Percentiles rank a stretch among this genome's conserved stretches.
Conservation (phyloP, 2,797 vertebrate genomes). For the Myotis findleyi region DNA sequence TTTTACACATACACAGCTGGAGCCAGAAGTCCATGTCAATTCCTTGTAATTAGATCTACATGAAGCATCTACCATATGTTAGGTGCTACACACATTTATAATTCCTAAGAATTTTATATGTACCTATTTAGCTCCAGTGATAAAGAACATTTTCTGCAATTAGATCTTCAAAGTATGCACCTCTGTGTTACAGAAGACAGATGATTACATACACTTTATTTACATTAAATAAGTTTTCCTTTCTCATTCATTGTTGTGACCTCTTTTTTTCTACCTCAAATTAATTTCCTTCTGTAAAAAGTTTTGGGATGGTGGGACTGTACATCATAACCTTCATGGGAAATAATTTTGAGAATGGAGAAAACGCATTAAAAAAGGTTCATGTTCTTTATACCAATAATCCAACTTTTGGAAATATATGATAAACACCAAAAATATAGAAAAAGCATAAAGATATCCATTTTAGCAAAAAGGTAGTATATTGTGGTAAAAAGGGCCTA, state of each 20-base stretch:
- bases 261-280: background rate
- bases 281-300: slow-evolving; percentile 27
- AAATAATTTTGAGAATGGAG: background rate
- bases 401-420: slow-evolving; percentile 25
- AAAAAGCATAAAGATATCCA: background rate
- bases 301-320: background rate
- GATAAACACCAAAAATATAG: background rate
- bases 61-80: background rate
- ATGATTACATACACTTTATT: background rate
- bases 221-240: background rate
- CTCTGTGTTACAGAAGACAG: background rate
- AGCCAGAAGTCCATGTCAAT: background rate
- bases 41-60: slow-evolving; percentile 5
- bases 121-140: background rate
- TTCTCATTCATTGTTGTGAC: background rate
- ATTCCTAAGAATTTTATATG: slow-evolving; percentile 3
- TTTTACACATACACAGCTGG: background rate
- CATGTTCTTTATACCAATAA: background rate
- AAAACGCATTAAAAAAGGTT: slow-evolving; percentile 27
- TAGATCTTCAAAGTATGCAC: background rate
- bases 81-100: background rate
- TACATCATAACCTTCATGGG: background rate
- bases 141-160: background rate
- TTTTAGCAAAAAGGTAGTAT: background rate
- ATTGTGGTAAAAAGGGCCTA: background rate